Base-by-base conservation (phyloP, 1,140 invertebrate species). In the Campodea augens region DNA sequence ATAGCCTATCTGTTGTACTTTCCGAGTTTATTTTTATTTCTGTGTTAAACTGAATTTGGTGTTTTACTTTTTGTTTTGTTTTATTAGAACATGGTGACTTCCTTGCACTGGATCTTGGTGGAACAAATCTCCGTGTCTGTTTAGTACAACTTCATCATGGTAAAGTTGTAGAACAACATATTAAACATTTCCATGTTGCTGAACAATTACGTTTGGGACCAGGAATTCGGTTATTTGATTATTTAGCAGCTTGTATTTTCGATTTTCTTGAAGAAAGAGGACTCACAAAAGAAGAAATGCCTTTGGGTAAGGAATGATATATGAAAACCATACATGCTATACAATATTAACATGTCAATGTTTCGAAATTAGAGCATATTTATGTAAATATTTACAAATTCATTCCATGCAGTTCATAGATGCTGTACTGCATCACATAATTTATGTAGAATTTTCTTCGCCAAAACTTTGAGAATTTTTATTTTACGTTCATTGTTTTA, bases 61-160 rank as follows among this genome's bases (percentile, higher is more conserved):
- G 7, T 32, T 7, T 15, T 32, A 15, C 27, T 32, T 32, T 15
- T 43, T 43, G 20, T 38, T 13, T 25, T 41, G 42, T 21, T 23
- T 38, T 61, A 63, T 41, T 55, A 72, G 80, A 84, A 60, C 57
- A 66, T 48, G 81, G 81, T 4, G 60, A 78, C 32, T 83, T 71
- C 54, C 57, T 87, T 49, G 79, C 82, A 2, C 60, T 87, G 12
- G 83, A 86, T 59, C 64, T 86, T 4, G 83, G 83, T 2, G 81
- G 75, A 3, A 78, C 76, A 4, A 78, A 78, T 54, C 78, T 78
- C 58, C 60, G 75, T 25, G 71, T 78, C 2, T 32, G 27, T 32
- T 19, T 40, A 10, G 10, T 15, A 79, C 1, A 85, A 81, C 1
- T 82, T 87, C 60, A 86, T 84, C 58, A 67, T 82, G 7, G 74